Evolutionary conservation across 2,888 invertebrate species (phyloP), one percentile per base, ranked within the genome.

Genomic region (Myopa tessellatipennis): DNA sequence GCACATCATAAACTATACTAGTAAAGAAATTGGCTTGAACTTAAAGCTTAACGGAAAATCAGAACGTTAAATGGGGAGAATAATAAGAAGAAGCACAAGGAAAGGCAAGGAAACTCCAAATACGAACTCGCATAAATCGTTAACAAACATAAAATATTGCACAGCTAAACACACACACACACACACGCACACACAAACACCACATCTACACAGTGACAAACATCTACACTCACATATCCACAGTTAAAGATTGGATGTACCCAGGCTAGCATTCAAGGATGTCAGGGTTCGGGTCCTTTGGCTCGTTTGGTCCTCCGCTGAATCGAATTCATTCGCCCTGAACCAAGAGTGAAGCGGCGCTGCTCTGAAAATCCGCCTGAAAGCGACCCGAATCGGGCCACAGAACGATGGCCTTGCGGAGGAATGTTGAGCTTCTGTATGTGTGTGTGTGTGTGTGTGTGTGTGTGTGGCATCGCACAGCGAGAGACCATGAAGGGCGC

Each of bases 331-430:
- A 52, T 52, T 67, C 72, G 73, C 71, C 77, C 67, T 73, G 77
- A 79, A 74, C 77, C 69, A 74, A 74, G 74, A 77, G 77, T 77
- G 74, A 77, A 74, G 61, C 61, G 45, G 45, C 45, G 63, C 50
- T 45, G 61, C 55, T 45, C 61, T 26, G 16, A 52, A 70, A 70
- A 61, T 18, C 38, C 45, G 60, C 58, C 61, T 61, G 26, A 55
- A 58, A 38, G 16, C 26, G 14, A 71, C 8, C 45, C 45, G 3
- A 45, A 45, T 45, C 10, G 45, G 45, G 6, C 26, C 26, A 26
- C 45, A 68, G 40, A 68, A 18, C 5, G 16, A 68, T 45, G 68
- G 40, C 68, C 68, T 68, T 68, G n/a, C 26, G 61, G 4, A n/a
- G 34, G 4, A 34, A 18, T 61, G 61, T 26, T 26, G 26, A 26